Conservation (phyloP, 37 sponge, comb jelly and placozoan species). For the Bolinopsis microptera region DNA sequence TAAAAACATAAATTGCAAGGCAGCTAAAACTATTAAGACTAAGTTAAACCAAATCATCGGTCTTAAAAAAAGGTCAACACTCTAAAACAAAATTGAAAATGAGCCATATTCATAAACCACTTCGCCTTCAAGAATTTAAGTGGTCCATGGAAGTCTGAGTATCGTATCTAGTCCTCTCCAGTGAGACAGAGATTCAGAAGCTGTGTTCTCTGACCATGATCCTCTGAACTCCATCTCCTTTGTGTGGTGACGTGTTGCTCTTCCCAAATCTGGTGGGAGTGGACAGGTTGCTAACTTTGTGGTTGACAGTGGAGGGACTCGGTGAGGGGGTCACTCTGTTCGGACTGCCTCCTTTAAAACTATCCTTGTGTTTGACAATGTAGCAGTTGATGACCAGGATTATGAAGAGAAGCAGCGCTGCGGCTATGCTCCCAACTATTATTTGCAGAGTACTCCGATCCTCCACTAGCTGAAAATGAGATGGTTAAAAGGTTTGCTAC, state of each 20-base stretch:
- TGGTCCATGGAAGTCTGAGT: too few relatives aligned
- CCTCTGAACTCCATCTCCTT: background rate
- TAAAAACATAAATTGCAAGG: too few relatives aligned
- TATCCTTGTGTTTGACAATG: background rate
- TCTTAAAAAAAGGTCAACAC: too few relatives aligned
- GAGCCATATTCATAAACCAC: too few relatives aligned
- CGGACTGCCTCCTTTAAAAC: background rate
- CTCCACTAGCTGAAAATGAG: background rate
- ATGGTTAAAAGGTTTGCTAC: background rate
- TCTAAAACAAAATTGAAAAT: too few relatives aligned
- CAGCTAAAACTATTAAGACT: too few relatives aligned
- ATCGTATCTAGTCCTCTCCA: too few relatives aligned
- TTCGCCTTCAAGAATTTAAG: too few relatives aligned
- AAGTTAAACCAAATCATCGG: too few relatives aligned
- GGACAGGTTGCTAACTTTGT: background rate
- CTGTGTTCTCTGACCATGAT: background rate
- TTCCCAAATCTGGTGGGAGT: background rate
- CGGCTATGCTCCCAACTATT: background rate
- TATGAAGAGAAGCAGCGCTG: background rate
- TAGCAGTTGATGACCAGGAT: slow-evolving; percentile 22
- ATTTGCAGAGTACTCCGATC: background rate
- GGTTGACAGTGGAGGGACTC: background rate
- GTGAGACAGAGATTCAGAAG: background rate
- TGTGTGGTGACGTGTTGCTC: background rate
- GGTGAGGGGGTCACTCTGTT: slow-evolving; percentile 21